Conservation (phyloP, 2,888 invertebrate genomes). For the Platycheirus rosarum region DNA sequence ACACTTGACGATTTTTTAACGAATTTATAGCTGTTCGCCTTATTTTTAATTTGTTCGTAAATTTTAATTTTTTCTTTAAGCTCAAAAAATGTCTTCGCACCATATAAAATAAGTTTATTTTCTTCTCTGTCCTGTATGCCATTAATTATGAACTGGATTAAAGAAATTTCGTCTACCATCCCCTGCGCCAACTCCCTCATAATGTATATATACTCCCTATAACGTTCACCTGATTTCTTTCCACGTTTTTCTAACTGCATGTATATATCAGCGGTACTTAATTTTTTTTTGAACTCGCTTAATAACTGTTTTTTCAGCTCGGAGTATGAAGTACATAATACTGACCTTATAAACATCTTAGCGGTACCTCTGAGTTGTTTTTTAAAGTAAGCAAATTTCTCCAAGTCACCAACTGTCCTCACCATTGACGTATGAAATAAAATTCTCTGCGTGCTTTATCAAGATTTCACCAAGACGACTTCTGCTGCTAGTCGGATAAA, state of each 20-base stretch:
- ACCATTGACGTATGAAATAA: not conserved
- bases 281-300: slow-evolving; percentile 6
- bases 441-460: slow-evolving; percentile 7
- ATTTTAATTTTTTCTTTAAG: slow-evolving; percentile 1
- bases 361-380: slow-evolving; percentile 1
- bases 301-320: slow-evolving; percentile 10
- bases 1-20: not conserved
- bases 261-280: slow-evolving; percentile 20
- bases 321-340: slow-evolving; percentile 2
- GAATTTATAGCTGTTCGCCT: not conserved
- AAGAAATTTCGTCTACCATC: not conserved
- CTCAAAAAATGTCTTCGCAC: not conserved
- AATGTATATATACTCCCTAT: slow-evolving; percentile 4
- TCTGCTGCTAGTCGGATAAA: no score
- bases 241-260: slow-evolving; percentile 8
- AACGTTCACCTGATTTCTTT: slow-evolving; percentile 1
- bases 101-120: slow-evolving; percentile 1
- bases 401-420: not conserved
- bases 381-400: not conserved
- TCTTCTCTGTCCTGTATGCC: not conserved
- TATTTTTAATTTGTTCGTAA: slow-evolving; percentile 5
- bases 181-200: not conserved
- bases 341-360: slow-evolving; percentile 1
- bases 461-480: not conserved
- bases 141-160: slow-evolving; percentile 18